Evolutionary conservation across 2,797 vertebrate genomes (phyloP).

Genomic region (Danio kyathit): DNA sequence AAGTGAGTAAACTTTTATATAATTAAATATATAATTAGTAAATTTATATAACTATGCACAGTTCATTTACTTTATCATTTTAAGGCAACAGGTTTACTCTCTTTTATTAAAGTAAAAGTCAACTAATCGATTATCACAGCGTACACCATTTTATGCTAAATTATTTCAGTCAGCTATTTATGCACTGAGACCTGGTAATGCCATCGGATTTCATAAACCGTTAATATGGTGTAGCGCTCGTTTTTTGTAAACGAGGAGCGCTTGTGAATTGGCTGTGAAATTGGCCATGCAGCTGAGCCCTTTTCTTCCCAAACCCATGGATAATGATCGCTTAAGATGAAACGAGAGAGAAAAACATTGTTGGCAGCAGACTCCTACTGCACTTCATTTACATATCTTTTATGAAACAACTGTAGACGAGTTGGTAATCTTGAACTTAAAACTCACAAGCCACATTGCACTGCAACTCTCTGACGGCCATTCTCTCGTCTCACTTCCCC

Average conservation of each 20-base stretch:
- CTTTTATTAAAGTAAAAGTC: too few relatives aligned
- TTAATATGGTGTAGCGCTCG: conserved; percentile 30
- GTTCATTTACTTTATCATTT: too few relatives aligned
- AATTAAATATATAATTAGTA: too few relatives aligned
- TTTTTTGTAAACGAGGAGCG: conserved; percentile 32
- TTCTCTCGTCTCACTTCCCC: conserved; percentile 27
- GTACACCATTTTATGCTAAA: conserved; percentile 21
- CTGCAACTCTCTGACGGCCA: conserved; percentile 10
- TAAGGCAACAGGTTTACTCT: too few relatives aligned
- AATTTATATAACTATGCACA: too few relatives aligned
- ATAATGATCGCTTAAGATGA: conserved; percentile 57
- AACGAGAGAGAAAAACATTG: conserved; percentile 42
- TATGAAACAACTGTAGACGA: conserved; percentile 39
- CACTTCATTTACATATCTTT: conserved; percentile 56
- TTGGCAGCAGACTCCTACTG: conserved; percentile 22
- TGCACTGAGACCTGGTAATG: conserved; percentile 22
- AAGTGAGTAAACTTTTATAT: too few relatives aligned
- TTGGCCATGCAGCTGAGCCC: conserved; percentile 50
- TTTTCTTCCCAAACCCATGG: conserved; percentile 50
- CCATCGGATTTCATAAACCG: conserved; percentile 31
- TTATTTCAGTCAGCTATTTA: conserved; percentile 40
- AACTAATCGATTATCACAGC: background rate
- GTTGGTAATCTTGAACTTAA: conserved; percentile 37
- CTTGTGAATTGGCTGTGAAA: conserved; percentile 55
- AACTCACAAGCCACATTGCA: conserved; percentile 24